Percentiles rank a stretch among this genome's conserved stretches.
Evolutionary conservation across 2,797 vertebrate genomes (phyloP).

Genomic region (Lateolabrax maculatus): DNA sequence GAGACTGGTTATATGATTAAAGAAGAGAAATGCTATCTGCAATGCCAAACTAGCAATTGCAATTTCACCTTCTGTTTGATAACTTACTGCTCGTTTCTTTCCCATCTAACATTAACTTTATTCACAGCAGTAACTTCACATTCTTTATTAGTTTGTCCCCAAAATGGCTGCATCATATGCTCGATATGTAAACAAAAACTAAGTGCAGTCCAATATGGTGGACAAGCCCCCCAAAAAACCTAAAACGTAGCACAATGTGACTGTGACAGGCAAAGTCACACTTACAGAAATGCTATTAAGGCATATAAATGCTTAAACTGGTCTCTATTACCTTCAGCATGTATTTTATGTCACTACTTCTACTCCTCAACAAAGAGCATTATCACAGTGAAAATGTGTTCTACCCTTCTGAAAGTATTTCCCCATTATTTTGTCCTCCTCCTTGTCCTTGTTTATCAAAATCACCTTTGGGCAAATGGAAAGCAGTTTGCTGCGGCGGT

Average conservation of each 20-base stretch:
- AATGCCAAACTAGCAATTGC: background rate
- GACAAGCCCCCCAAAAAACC: background rate
- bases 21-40: conserved; percentile 4
- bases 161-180: background rate
- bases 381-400: conserved; percentile 37
- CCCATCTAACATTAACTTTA: background rate
- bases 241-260: background rate
- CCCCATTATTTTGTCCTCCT: conserved; percentile 42
- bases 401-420: conserved; percentile 23
- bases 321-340: background rate
- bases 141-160: background rate
- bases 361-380: conserved; percentile 18
- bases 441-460: conserved; percentile 57
- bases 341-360: conserved; percentile 1
- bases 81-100: background rate
- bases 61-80: no score
- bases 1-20: background rate
- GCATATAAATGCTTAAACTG: background rate
- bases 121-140: background rate
- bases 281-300: background rate
- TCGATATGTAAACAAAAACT: background rate
- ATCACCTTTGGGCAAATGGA: conserved; percentile 58
- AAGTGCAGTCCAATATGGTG: background rate
- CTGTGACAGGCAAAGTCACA: conserved; percentile 15
- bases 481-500: conserved; percentile 50